Conservation (phyloP, 2,113 vertebrate species). For the Pelobates fuscus region DNA sequence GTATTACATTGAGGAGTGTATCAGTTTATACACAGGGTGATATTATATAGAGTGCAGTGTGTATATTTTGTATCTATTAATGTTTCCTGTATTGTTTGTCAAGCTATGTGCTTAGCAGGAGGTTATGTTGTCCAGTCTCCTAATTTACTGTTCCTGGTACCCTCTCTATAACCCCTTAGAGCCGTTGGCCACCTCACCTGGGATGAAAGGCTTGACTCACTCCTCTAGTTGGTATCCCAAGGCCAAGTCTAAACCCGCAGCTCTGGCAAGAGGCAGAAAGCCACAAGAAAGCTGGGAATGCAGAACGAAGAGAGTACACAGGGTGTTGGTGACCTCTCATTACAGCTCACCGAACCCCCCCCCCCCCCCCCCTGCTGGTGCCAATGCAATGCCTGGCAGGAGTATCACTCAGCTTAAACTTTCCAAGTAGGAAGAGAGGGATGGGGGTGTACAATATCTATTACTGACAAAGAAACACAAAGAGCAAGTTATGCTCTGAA, state of each 20-base stretch:
- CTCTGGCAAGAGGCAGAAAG: constrained; percentile 13
- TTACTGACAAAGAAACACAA: background rate
- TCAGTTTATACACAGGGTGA: no score
- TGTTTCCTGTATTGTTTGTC: constrained; percentile 23
- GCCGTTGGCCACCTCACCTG: constrained; percentile 37
- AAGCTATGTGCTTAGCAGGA: constrained; percentile 39
- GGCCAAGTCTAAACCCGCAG: constrained; percentile 29
- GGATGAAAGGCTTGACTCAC: constrained; percentile 47
- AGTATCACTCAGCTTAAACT: background rate
- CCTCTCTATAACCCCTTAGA: constrained; percentile 37
- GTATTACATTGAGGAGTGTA: no score
- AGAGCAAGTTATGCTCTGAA: no score
- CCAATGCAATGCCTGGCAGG: constrained; percentile 11
- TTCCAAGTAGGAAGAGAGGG: background rate
- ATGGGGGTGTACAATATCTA: background rate
- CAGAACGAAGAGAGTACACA: constrained; percentile 23
- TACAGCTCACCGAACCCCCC: constrained; percentile 11
- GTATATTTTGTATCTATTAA: background rate
- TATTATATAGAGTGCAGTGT: no score
- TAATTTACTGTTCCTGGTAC: constrained; percentile 36
- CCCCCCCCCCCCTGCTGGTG: constrained; percentile 9
- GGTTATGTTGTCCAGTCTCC: constrained; percentile 24
- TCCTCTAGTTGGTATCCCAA: constrained; percentile 28
- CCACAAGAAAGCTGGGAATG: constrained; percentile 45
- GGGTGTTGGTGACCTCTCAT: constrained; percentile 34